A percentile compares a stretch with the other conserved stretches of the same genome.
Conservation (phyloP, 2,888 invertebrate species). For the Hesperia comma region DNA sequence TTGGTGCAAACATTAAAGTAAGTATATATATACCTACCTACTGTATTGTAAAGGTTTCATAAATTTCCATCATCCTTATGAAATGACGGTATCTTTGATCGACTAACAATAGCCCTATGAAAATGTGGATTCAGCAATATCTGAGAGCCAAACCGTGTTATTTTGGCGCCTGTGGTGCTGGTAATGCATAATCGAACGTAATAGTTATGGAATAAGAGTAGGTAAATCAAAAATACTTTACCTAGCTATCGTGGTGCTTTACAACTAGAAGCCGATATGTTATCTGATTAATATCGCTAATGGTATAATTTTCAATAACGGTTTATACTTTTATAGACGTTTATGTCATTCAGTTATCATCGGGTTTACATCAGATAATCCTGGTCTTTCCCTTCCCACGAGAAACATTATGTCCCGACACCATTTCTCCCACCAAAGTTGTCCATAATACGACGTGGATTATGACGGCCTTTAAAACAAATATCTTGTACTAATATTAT, state of each 20-base stretch:
- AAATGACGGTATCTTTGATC: too few relatives aligned
- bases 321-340: neutral
- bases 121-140: conserved; percentile 13
- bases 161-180: conserved; percentile 18
- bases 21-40: too few relatives aligned
- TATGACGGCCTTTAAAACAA: too few relatives aligned
- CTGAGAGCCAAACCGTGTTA: conserved; percentile 28
- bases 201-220: neutral
- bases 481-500: too few relatives aligned
- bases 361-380: neutral
- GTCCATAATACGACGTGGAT: too few relatives aligned
- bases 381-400: too few relatives aligned
- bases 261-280: neutral
- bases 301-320: neutral
- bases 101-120: conserved; percentile 15
- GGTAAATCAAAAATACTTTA: neutral
- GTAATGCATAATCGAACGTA: neutral
- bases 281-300: neutral
- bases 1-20: too few relatives aligned
- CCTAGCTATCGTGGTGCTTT: neutral
- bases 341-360: neutral
- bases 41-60: too few relatives aligned
- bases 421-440: too few relatives aligned
- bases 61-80: too few relatives aligned
- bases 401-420: too few relatives aligned